phyloP scores from a whole-genome alignment of 1,140 invertebrate genomes.

The Meloidogyne exigua region DNA sequence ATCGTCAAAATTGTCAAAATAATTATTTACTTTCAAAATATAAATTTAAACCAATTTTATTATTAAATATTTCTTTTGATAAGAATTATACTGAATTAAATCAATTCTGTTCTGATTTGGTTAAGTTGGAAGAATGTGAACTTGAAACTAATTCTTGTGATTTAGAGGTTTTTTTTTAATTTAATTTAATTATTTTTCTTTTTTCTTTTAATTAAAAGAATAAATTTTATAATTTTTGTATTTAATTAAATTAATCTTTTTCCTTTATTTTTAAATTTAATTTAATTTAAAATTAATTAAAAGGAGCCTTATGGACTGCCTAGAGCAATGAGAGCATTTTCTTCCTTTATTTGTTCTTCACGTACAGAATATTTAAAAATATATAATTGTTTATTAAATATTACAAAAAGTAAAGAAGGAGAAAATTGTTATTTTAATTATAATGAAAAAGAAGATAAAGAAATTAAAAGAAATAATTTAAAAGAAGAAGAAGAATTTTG shows the following conservation, averaged over 20 bases:
- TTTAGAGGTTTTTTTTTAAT: neutral
- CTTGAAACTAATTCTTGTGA: conserved; percentile 13
- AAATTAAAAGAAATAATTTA: neutral
- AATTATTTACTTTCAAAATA: conserved; percentile 35
- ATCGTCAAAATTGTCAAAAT: conserved; percentile 8
- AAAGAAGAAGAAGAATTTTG: neutral
- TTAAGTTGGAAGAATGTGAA: conserved; percentile 17
- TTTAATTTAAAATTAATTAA: neutral
- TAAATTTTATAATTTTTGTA: no score
- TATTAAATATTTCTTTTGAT: conserved; percentile 19
- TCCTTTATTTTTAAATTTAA: no score
- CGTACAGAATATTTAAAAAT: conserved; percentile 18
- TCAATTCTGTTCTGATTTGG: conserved; percentile 19
- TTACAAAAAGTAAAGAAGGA: neutral
- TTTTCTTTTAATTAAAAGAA: no score
- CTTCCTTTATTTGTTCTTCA: conserved; percentile 14
- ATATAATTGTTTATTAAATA: conserved; percentile 1
- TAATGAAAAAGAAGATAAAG: neutral
- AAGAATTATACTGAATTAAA: neutral
- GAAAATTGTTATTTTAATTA: neutral
- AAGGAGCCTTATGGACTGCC: conserved; percentile 4
- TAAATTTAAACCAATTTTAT: conserved; percentile 34
- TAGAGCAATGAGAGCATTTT: neutral
- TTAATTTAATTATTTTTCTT: no score
- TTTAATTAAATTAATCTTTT: no score